A percentile compares a stretch with the other conserved stretches of the same genome.
Conservation (phyloP, 2,888 invertebrate species). For the Epinotia brunnichana region DNA sequence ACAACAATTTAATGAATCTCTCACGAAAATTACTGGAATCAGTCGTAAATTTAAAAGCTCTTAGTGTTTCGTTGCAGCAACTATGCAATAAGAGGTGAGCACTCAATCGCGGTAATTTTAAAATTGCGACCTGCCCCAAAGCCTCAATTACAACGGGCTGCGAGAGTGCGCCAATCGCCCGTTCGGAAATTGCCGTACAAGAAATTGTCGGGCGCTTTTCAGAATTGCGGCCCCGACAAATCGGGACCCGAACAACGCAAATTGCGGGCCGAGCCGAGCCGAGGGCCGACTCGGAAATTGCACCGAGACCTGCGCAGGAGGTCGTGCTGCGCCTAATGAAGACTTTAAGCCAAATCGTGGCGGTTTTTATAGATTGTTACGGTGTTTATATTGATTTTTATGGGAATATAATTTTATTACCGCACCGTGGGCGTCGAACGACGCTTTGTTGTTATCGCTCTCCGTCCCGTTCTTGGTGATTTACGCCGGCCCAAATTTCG, state of each 20-base stretch:
- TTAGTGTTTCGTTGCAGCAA: conserved; percentile 60
- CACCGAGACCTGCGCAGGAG: conserved; percentile 68
- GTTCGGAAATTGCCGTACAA: conserved; percentile 73
- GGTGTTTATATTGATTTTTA: conserved; percentile 79
- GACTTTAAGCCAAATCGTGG: conserved; percentile 78
- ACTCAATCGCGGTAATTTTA: conserved; percentile 77
- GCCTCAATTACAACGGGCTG: conserved; percentile 72
- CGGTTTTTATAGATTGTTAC: conserved; percentile 69
- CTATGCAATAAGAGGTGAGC: conserved; percentile 66
- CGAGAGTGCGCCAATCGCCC: conserved; percentile 68
- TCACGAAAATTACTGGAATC: conserved; percentile 61
- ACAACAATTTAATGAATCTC: conserved; percentile 63
- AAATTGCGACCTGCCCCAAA: conserved; percentile 77
- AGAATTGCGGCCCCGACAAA: conserved; percentile 74
- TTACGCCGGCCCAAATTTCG: conserved; percentile 51
- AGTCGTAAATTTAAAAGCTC: conserved; percentile 64
- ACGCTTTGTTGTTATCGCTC: conserved; percentile 53
- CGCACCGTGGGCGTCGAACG: conserved; percentile 57
- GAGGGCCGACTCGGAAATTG: conserved; percentile 68
- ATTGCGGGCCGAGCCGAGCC: conserved; percentile 61
- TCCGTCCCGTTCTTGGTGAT: conserved; percentile 47
- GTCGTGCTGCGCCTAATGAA: conserved; percentile 79
- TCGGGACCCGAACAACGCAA: conserved; percentile 72
- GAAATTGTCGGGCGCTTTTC: conserved; percentile 72
- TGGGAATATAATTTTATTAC: conserved; percentile 74